These are phyloP conservation scores for Pomatostomus ruficeps DNA, from an alignment of 2,113 vertebrate species.

Conservation along the genomic window DNA sequence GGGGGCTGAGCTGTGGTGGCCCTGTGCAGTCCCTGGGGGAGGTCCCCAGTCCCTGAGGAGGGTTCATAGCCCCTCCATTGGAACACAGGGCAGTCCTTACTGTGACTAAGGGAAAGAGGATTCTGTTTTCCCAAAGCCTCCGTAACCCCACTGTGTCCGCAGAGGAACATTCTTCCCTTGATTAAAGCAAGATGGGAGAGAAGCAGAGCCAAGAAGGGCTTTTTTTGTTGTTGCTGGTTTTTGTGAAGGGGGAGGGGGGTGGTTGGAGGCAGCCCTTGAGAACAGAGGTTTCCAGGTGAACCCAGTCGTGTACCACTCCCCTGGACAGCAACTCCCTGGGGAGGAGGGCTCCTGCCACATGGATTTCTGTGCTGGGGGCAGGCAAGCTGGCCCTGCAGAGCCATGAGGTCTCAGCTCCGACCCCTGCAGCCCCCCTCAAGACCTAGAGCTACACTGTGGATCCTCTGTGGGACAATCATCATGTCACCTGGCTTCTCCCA, in stretches of 20 bases:
- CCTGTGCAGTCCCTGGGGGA: not conserved
- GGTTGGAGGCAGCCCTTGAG: not conserved
- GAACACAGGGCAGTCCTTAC: not conserved
- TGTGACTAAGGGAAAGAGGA: conserved; percentile 53
- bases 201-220: conserved; percentile 42
- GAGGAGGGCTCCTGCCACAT: not conserved
- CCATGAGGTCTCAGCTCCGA: fast-evolving
- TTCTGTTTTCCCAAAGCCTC: conserved; percentile 60
- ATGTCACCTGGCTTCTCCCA: not conserved
- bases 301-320: not conserved
- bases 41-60: not conserved
- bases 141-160: conserved; percentile 43
- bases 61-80: not conserved
- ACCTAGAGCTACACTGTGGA: not conserved
- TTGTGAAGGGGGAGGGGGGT: conserved; percentile 3
- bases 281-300: not conserved
- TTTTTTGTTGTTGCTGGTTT: conserved; percentile 41
- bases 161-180: conserved; percentile 66
- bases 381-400: not conserved
- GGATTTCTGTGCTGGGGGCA: not conserved
- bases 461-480: fast-evolving
- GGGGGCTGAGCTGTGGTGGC: not conserved
- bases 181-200: conserved; percentile 69
- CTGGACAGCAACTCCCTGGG: fast-evolving
- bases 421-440: not conserved